These are phyloP conservation scores for Steinernema scapterisci DNA, from an alignment of 2,888 invertebrate species.

Conservation along the genomic window DNA sequence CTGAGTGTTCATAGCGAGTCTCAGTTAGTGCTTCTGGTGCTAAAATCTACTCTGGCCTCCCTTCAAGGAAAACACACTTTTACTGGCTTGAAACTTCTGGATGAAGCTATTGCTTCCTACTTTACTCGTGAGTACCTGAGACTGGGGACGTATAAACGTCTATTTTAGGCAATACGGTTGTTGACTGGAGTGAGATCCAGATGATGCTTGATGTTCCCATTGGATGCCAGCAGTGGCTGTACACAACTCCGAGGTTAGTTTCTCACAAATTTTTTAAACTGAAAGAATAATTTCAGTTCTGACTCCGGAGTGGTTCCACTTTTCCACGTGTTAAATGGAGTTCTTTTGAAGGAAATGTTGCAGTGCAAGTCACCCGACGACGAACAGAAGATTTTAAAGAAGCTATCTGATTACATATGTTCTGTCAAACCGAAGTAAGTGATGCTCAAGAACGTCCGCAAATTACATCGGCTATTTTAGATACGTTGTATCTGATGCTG, in stretches of 20 bases:
- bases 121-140: conserved; percentile 60
- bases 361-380: conserved; percentile 31
- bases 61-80: conserved; percentile 38
- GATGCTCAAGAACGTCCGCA: too few relatives aligned
- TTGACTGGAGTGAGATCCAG: conserved; percentile 40
- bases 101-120: conserved; percentile 53
- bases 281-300: too few relatives aligned
- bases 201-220: conserved; percentile 39
- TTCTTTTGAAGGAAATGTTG: conserved; percentile 40
- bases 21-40: conserved; percentile 42
- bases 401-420: conserved; percentile 49
- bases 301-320: conserved; percentile 42
- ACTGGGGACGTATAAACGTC: too few relatives aligned
- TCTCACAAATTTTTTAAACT: too few relatives aligned
- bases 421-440: conserved; percentile 60
- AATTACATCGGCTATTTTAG: conserved; percentile 37
- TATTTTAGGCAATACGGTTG: conserved; percentile 34
- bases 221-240: conserved; percentile 39
- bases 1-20: conserved; percentile 43
- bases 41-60: conserved; percentile 37
- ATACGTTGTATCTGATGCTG: conserved; percentile 50
- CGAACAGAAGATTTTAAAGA: conserved; percentile 36
- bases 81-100: conserved; percentile 54
- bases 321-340: conserved; percentile 43
- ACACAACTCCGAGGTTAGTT: conserved; percentile 38